A percentile compares a stretch with the other conserved stretches of the same genome.
Conservation (phyloP, 1,140 invertebrate genomes). For the Patella vulgata region DNA sequence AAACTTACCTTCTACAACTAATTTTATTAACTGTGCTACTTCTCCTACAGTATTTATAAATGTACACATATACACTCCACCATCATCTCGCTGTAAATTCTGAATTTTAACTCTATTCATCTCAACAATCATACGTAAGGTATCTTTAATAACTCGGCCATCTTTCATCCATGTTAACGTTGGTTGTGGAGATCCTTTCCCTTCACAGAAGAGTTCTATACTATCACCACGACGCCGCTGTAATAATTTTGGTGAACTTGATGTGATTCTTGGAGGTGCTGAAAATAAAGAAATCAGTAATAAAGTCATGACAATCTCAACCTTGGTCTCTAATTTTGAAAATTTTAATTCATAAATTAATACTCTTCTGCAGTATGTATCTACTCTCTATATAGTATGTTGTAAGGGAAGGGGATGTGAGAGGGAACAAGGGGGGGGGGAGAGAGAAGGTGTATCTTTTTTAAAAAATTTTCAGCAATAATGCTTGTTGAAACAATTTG, state of each 20-base stretch:
- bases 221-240: constrained; percentile 75
- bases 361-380: too few relatives aligned
- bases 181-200: constrained; percentile 78
- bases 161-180: constrained; percentile 54
- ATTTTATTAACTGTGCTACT: constrained; percentile 90
- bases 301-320: background rate
- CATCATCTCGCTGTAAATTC: constrained; percentile 89
- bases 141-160: constrained; percentile 27
- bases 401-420: background rate
- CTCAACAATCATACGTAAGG: constrained; percentile 24
- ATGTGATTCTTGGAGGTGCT: constrained; percentile 52
- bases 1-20: constrained; percentile 92
- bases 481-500: too few relatives aligned
- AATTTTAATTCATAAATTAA: too few relatives aligned
- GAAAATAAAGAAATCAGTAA: constrained; percentile 23
- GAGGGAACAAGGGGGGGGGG: background rate
- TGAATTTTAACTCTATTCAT: constrained; percentile 72
- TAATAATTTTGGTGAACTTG: constrained; percentile 43
- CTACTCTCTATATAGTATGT: too few relatives aligned
- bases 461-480: too few relatives aligned
- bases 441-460: too few relatives aligned
- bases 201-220: constrained; percentile 94
- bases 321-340: too few relatives aligned
- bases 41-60: constrained; percentile 94
- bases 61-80: constrained; percentile 94